Conservation (phyloP, 2,113 vertebrate species). For the Vulpes lagopus region DNA sequence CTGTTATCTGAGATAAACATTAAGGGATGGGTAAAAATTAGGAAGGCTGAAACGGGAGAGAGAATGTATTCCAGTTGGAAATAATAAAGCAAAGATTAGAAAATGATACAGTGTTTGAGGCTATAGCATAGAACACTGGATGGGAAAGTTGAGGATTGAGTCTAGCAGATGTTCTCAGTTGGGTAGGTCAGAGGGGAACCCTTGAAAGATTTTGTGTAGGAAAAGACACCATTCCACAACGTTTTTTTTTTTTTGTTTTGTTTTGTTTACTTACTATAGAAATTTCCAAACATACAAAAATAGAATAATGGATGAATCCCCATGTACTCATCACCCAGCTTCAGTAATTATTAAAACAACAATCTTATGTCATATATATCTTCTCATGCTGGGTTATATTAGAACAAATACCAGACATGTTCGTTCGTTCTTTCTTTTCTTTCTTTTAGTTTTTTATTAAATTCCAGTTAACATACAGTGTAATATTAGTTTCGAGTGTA, state of each 20-base stretch:
- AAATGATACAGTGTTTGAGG: neutral
- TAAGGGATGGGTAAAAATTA: conserved; percentile 10
- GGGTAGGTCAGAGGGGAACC: neutral
- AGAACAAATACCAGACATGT: neutral
- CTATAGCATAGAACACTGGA: neutral
- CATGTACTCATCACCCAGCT: neutral
- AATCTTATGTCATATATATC: neutral
- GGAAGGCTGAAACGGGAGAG: neutral
- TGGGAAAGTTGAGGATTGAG: neutral
- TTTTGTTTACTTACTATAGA: neutral
- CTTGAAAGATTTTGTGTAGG: neutral
- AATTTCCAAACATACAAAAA: neutral
- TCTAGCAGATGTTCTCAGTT: neutral
- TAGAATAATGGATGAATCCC: neutral
- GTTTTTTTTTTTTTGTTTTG: neutral
- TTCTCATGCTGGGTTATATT: neutral
- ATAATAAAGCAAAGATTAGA: conserved; percentile 2
- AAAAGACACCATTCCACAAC: neutral
- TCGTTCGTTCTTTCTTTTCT: neutral
- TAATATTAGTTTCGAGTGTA: neutral
- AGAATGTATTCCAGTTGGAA: neutral
- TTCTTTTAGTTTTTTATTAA: neutral
- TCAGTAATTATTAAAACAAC: neutral
- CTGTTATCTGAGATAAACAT: conserved; percentile 12
- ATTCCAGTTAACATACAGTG: neutral